These are phyloP conservation scores for Drosophila miranda DNA, from an alignment of 1,140 invertebrate species.

Conservation along the genomic window DNA sequence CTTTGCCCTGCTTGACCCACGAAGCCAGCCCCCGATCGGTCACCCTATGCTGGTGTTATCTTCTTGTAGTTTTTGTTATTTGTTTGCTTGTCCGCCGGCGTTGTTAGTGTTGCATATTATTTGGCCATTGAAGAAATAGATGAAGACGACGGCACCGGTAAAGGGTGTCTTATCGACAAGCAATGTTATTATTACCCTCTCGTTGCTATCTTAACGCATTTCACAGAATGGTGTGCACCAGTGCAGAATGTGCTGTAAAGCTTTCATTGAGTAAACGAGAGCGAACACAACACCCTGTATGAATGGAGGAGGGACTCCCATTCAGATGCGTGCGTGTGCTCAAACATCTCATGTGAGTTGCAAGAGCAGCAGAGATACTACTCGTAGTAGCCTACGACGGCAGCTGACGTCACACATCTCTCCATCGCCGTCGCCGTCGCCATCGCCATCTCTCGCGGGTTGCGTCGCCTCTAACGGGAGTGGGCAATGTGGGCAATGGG, in stretches of 20 bases:
- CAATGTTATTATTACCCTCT: too few species aligned
- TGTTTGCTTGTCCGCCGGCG: constrained; percentile 13
- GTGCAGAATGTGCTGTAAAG: not conserved
- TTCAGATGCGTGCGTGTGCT: constrained; percentile 13
- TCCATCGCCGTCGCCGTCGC: constrained; percentile 4
- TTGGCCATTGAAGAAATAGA: constrained; percentile 48
- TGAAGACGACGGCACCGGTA: constrained; percentile 6
- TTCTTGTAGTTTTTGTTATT: constrained; percentile 21
- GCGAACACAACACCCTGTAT: not conserved
- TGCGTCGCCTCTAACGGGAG: constrained; percentile 51
- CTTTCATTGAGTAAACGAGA: not conserved
- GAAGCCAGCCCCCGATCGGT: constrained; percentile 1
- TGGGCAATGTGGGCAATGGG: constrained; percentile 4
- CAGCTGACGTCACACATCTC: constrained; percentile 29
- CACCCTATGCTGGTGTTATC: constrained; percentile 48
- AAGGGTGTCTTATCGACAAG: constrained; percentile 20
- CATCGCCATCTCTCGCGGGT: constrained; percentile 21
- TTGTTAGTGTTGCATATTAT: constrained; percentile 58
- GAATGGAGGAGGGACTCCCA: not conserved
- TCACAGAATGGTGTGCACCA: not conserved
- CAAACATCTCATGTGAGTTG: constrained; percentile 48
- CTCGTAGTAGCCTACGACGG: constrained; percentile 1
- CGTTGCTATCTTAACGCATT: too few species aligned
- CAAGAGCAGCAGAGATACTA: constrained; percentile 33
- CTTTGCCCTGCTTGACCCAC: not conserved